Evolutionary conservation across 2,888 invertebrate genomes (phyloP), one percentile per base, ranked within the genome.

Genomic region (Urechis unicinctus): DNA sequence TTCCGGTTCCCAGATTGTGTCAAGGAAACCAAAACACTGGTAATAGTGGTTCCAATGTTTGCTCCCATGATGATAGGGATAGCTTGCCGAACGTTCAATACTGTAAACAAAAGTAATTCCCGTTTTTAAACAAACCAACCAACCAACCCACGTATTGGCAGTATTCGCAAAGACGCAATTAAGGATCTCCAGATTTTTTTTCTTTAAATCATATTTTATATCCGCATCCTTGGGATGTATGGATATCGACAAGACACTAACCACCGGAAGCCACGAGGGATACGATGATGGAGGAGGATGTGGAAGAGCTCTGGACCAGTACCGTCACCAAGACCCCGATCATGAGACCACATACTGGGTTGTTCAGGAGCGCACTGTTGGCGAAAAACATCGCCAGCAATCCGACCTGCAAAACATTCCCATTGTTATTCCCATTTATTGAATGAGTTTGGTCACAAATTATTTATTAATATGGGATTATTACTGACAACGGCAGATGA

Each of bases 31-130:
- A 83, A 71, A 2, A 81, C 81, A 66, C 81, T 82, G 51, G 83
- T 83, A n/a, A 83, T 77, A 2, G 82, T 80, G 0, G 82, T 82
- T 28, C 83, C 82, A 55, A 83, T 77, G 63, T 83, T 83, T 44
- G 82, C 79, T 0, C 83, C 83, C 79, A 83, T 81, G 59, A 83
- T 78, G 51, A 83, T 79, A 1, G 81, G 81, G 52, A 83, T 80
- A 5, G 83, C 82, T 28, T 67, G 67, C 50, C 70, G 66, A 0
- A 80, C 78, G 1, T 68, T 66, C 43, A 79, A 61, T 61, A 79
- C 74, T 74, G 58, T 2, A 42, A 42, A 29, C n/a, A n/a, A n/a
- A n/a, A n/a, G n/a, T n/a, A n/a, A n/a, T n/a, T n/a, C n/a, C n/a
- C n/a, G n/a, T n/a, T n/a, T n/a, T n/a, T n/a, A n/a, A n/a, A n/a